phyloP scores from a whole-genome alignment of 2,113 vertebrate species.

The Mandrillus leucophaeus region DNA sequence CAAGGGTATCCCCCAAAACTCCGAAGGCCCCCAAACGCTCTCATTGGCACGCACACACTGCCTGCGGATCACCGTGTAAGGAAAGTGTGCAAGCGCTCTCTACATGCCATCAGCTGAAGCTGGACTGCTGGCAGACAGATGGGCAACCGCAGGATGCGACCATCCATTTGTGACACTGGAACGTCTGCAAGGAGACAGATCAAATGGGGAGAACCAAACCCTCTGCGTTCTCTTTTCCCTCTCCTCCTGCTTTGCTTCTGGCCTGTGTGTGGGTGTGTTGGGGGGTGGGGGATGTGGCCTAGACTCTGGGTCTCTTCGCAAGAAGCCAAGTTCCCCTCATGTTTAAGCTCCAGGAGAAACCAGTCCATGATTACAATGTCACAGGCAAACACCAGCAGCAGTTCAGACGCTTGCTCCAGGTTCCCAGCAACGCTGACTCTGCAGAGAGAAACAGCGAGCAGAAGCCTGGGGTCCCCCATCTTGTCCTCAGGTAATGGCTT shows the following conservation, averaged over 20 bases:
- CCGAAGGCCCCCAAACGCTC: neutral
- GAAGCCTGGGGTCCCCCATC: constrained; percentile 35
- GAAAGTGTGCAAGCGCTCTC: neutral
- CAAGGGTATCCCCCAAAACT: neutral
- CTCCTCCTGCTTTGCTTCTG: neutral
- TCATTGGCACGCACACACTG: neutral
- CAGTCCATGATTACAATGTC: neutral
- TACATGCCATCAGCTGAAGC: constrained; percentile 46
- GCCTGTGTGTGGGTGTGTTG: neutral
- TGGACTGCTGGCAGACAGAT: constrained; percentile 67
- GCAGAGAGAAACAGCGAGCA: neutral
- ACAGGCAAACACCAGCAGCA: neutral
- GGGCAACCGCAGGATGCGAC: neutral
- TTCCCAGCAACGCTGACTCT: constrained; percentile 16
- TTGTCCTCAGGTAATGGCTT: constrained; percentile 64
- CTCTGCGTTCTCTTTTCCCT: neutral
- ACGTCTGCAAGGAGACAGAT: neutral
- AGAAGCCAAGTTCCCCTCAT: neutral
- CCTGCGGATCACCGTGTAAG: neutral
- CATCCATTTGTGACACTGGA: constrained; percentile 52
- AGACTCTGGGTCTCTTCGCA: neutral
- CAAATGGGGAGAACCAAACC: neutral
- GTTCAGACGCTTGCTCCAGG: neutral
- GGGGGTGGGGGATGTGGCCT: neutral
- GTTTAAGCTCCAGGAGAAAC: neutral